A percentile compares a stretch with the other conserved stretches of the same genome.
Conservation (phyloP, 30 jellyfish, hydroid and myxozoan genomes). For the Catostylus mosaicus region DNA sequence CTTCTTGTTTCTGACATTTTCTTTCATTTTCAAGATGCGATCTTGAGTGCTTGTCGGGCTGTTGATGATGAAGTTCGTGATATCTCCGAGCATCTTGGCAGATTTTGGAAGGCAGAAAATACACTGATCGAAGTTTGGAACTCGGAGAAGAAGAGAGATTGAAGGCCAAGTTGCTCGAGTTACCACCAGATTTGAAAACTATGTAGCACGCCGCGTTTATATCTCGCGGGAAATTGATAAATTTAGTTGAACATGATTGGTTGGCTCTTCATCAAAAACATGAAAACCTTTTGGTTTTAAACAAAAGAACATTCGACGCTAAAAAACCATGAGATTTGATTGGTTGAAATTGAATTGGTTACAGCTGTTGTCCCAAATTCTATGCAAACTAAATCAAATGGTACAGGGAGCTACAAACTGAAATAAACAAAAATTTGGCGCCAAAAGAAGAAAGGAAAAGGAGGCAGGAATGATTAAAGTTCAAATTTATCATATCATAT, state of each 20-base stretch:
- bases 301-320: too few species aligned
- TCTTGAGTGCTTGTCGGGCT: constrained; percentile 65
- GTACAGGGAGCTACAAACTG: too few species aligned
- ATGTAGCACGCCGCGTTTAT: background rate
- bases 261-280: too few species aligned
- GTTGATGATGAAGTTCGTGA: constrained; percentile 44
- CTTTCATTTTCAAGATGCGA: constrained; percentile 53
- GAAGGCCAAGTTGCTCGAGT: background rate
- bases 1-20: constrained; percentile 51
- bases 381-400: too few species aligned
- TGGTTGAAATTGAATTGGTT: too few species aligned
- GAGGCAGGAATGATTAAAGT: too few species aligned
- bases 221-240: constrained; percentile 24
- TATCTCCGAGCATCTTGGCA: constrained; percentile 60
- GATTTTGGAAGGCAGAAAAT: background rate
- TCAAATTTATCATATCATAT: too few species aligned
- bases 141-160: background rate
- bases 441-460: too few species aligned
- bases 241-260: constrained; percentile 10
- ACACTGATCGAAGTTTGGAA: background rate
- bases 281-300: too few species aligned
- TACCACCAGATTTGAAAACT: background rate
- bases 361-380: too few species aligned
- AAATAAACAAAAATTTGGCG: too few species aligned
- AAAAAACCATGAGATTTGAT: too few species aligned